A percentile compares a stretch with the other conserved stretches of the same genome.
These are phyloP conservation scores for Burhinus oedicnemus DNA, from an alignment of 2,113 vertebrate species.

Conservation along the genomic window DNA sequence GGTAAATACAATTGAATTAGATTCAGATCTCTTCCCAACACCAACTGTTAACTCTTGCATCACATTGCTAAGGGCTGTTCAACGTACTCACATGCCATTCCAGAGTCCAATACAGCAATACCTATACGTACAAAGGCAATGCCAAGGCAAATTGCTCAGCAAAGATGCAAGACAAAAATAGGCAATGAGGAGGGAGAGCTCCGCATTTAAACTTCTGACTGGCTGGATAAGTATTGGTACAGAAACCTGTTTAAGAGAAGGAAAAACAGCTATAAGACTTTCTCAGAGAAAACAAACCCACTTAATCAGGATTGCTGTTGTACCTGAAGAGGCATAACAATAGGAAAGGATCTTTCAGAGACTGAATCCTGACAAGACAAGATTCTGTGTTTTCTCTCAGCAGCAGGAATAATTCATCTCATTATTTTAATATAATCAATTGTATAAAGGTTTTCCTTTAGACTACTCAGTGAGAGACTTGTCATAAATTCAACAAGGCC, in stretches of 20 bases:
- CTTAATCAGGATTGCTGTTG: background rate
- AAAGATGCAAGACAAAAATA: background rate
- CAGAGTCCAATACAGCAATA: background rate
- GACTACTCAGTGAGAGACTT: background rate
- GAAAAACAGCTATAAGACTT: background rate
- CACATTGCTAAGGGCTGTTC: background rate
- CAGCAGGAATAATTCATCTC: background rate
- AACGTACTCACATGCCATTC: background rate
- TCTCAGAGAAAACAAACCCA: background rate
- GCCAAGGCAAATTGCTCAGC: background rate
- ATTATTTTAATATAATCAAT: slow-evolving; percentile 8
- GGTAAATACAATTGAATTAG: background rate
- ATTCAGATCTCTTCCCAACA: background rate
- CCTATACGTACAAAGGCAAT: background rate
- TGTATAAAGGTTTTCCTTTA: background rate
- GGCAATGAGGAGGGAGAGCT: background rate
- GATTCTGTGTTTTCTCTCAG: background rate
- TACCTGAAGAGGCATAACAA: background rate
- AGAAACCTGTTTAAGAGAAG: background rate
- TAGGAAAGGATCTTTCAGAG: background rate
- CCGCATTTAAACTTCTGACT: background rate
- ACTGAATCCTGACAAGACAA: background rate
- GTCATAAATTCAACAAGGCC: background rate
- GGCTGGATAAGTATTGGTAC: background rate
- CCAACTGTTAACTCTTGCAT: background rate